Base-by-base conservation (phyloP, 2,113 vertebrate species). In the Triplophysa siluroides region DNA sequence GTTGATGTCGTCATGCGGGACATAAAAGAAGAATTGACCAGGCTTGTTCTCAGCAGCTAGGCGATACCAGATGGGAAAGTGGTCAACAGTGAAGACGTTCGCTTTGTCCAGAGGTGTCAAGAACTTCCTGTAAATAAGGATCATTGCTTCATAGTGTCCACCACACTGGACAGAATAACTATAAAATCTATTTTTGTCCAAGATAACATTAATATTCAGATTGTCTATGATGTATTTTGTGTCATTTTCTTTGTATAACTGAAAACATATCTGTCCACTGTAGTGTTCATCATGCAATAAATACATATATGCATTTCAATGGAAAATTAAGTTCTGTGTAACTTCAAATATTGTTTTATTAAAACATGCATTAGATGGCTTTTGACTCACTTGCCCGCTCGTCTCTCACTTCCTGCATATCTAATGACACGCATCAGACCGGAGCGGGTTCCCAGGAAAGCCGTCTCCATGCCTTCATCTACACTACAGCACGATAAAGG, bases 51-150 rank as follows among this genome's bases (percentile, higher is more conserved):
- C 96, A 0, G 93, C 94, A 0, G 97, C 96, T 74, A 96, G 88
- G 0, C 97, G 95, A 86, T 98, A 99, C 97, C 97, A 99, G 78
- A 97, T 91, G 0, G 97, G 97, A 83, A 98, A 98, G 87, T 95
- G 95, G 81, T 98, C 96, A 83, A 95, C 87, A 54, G 96, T 98
- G 89, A 97, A 99, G 79, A 96, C 86, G 76, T 95, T 98, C 72
- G 89, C 87, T 81, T 96, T 94, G 8, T 99, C 96, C 0, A 79
- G 79, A 0, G 82, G 67, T 0, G 94, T 96, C 90, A 98, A 91
- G 86, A 98, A 98, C 83, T 85, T 94, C 83, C 97, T 98, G 33
- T 14, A 8, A 52, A 58, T 10, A 10, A 58, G 9, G 54, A n/a
- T 21, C n/a, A 16, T 58, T 2, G 16, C 16, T 11, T 45, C 43